phyloP scores from a whole-genome alignment of 2,113 vertebrate genomes.

The Aphyosemion australe region DNA sequence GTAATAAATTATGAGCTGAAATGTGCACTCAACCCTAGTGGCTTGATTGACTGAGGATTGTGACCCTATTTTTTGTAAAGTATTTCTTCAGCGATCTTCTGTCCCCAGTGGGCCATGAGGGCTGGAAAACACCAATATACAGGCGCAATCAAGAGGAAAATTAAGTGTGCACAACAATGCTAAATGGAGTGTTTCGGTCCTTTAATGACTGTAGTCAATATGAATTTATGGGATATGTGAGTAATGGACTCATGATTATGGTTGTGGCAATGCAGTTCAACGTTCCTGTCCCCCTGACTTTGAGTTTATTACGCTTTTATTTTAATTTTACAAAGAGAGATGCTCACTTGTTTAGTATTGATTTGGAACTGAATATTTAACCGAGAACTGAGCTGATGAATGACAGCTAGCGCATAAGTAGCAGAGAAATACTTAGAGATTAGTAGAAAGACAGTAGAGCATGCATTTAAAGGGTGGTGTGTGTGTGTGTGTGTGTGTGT shows the following conservation, averaged over 20 bases:
- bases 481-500: too few species aligned
- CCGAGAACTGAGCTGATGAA: too few species aligned
- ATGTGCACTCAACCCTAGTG: constrained; percentile 29
- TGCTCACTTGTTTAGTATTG: neutral
- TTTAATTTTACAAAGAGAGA: constrained; percentile 10
- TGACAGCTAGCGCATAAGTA: neutral
- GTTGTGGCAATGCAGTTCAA: constrained; percentile 25
- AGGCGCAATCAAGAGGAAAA: constrained; percentile 69
- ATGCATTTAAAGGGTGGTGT: neutral
- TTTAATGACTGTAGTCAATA: constrained; percentile 58
- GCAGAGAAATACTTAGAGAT: neutral
- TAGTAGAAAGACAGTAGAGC: neutral
- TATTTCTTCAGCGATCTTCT: constrained; percentile 19
- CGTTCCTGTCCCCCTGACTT: constrained; percentile 33
- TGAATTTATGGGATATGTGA: constrained; percentile 37
- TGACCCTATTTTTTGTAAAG: constrained; percentile 33
- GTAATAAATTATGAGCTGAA: constrained; percentile 66
- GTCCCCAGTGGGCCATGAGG: constrained; percentile 34
- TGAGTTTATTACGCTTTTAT: constrained; percentile 5
- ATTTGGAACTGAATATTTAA: neutral
- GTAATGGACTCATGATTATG: constrained; percentile 43
- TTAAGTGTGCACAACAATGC: constrained; percentile 64
- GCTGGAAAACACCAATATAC: constrained; percentile 48
- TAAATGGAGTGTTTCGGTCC: constrained; percentile 64
- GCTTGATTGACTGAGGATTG: constrained; percentile 20